Evolutionary conservation across 2,113 vertebrate species (phyloP).

Genomic region (Leptodactylus fuscus): DNA sequence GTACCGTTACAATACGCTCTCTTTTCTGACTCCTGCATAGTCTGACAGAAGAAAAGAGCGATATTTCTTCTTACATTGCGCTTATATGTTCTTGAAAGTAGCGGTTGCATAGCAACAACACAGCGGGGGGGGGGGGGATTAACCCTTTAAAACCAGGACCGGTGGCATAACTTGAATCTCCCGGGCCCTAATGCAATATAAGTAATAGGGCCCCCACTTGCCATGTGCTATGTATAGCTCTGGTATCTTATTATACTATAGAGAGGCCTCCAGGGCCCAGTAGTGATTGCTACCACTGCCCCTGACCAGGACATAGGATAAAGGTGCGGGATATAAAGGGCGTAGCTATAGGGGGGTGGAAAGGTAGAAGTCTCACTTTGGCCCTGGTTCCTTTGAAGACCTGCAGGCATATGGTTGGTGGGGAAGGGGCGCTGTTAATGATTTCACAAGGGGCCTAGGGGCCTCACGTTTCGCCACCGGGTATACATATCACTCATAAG

Average conservation of each 20-base stretch:
- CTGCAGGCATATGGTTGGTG: background rate
- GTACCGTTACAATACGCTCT: background rate
- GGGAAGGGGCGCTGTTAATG: background rate
- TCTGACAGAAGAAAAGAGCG: no score
- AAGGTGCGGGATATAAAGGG: background rate
- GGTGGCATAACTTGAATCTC: background rate
- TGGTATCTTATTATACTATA: no score
- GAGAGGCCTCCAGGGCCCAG: no score
- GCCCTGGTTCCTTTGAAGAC: background rate
- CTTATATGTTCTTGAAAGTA: slow-evolving; percentile 1
- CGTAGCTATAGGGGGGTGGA: background rate
- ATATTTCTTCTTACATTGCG: background rate
- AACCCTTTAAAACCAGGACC: background rate
- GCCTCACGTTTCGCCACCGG: background rate
- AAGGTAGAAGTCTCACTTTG: background rate
- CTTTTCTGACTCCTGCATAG: no score
- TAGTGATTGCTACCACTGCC: no score
- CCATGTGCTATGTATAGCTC: no score
- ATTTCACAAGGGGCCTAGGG: background rate
- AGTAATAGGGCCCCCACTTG: no score
- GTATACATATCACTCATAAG: background rate
- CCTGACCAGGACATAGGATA: no score
- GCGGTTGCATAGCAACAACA: slow-evolving; percentile 1
- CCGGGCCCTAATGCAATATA: no score
- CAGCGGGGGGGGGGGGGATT: background rate